These are phyloP conservation scores for Sebastes minor DNA, from an alignment of 2,797 vertebrate species.

Conservation along the genomic window DNA sequence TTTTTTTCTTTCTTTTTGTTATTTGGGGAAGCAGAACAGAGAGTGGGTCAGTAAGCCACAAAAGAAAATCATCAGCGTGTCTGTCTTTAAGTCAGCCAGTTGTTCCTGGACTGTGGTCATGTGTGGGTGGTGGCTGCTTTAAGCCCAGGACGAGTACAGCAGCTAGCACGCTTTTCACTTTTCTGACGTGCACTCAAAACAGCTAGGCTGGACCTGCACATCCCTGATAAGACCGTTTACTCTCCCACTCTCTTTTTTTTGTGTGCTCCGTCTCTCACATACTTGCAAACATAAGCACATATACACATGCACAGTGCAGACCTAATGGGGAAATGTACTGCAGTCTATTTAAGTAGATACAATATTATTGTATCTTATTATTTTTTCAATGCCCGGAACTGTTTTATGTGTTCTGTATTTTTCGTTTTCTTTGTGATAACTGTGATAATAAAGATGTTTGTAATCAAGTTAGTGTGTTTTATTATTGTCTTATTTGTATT, in stretches of 20 bases:
- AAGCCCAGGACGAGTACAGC: constrained; percentile 34
- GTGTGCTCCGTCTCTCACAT: constrained; percentile 3
- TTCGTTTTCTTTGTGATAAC: background rate
- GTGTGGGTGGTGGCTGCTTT: constrained; percentile 34
- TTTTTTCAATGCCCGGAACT: background rate
- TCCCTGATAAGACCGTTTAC: constrained; percentile 72
- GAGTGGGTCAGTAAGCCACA: constrained; percentile 55
- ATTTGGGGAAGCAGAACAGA: constrained; percentile 13
- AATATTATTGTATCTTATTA: background rate
- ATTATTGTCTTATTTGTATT: background rate
- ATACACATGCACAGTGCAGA: constrained; percentile 20
- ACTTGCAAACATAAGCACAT: constrained; percentile 36
- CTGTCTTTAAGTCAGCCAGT: constrained; percentile 52
- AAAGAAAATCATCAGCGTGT: constrained; percentile 34
- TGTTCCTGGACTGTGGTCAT: constrained; percentile 22
- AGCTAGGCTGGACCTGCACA: constrained; percentile 67
- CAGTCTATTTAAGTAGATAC: constrained; percentile 57
- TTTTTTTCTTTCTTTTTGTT: background rate
- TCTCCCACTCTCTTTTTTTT: constrained; percentile 23
- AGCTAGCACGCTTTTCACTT: constrained; percentile 43
- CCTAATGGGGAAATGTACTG: constrained; percentile 21
- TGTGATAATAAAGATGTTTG: constrained; percentile 55
- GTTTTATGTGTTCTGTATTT: constrained; percentile 2
- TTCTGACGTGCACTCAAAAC: constrained; percentile 49
- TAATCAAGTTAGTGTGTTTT: background rate